phyloP scores from a whole-genome alignment of 53 echinoderm and acorn worm genomes.

The Patiria pectinifera region DNA sequence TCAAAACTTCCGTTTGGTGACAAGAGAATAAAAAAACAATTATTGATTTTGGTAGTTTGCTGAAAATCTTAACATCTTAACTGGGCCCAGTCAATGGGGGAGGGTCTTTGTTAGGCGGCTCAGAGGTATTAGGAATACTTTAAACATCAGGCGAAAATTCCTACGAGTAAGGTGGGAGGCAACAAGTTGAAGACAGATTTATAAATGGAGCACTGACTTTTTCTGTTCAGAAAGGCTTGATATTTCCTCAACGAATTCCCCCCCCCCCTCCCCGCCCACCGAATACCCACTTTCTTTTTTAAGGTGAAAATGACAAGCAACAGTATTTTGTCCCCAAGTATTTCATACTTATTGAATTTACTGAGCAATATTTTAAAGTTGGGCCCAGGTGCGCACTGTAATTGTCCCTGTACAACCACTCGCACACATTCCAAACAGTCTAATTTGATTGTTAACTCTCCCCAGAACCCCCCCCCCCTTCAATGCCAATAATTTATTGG shows the following conservation, averaged over 20 bases:
- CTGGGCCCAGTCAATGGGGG: background rate
- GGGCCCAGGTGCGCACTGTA: background rate
- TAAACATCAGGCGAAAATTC: background rate
- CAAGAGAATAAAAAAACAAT: constrained; percentile 7
- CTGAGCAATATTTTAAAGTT: no score
- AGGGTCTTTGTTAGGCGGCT: background rate
- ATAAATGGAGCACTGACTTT: no score
- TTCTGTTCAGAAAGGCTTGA: no score
- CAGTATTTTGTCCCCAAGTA: no score
- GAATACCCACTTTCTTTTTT: no score
- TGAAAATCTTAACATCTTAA: constrained; percentile 21
- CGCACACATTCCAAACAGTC: background rate
- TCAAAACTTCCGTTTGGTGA: constrained; percentile 17
- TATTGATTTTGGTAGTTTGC: constrained; percentile 40
- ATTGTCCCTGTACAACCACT: background rate
- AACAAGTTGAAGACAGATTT: no score
- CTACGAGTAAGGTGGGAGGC: no score
- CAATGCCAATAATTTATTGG: background rate
- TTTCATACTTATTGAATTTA: no score
- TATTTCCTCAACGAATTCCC: no score
- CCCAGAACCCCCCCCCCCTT: background rate
- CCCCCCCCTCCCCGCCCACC: no score
- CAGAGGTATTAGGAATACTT: background rate
- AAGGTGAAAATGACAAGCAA: no score
- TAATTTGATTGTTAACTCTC: background rate